Base-by-base conservation (phyloP, 2,113 vertebrate species). In the Lota lota region DNA sequence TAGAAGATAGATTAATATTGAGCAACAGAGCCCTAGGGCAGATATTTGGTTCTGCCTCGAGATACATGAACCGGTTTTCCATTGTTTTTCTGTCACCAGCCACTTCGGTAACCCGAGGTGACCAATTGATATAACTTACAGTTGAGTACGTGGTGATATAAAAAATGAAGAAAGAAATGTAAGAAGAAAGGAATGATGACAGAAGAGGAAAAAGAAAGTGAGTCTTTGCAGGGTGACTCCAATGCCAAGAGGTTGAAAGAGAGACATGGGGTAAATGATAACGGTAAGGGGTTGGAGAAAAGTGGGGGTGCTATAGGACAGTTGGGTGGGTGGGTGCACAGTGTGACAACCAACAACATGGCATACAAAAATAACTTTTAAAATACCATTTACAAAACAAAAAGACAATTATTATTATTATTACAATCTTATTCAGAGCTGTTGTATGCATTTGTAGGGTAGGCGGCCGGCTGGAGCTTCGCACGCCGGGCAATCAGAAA, bases 291-390 rank as follows among this genome's bases (percentile, higher is more conserved):
- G 40, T 47, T 0, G 40, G 8, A 1, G 40, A 40, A 1, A 40
- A 10, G 18, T 16, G 68, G 36, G 20, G 16, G 1, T 15, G 51
- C 21, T 17, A 0, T 18, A 6, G 24, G 40, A 61, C 15, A 53
- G n/a, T n/a, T 5, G 12, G 33, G 22, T 19, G 19, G 67, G 28
- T 8, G 28, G 47, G 67, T 24, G 54, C 20, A 24, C 16, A 60
- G 40, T 67, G 93, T 93, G 90, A 92, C 86, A 75, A 84, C 92
- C 92, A 93, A 94, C 93, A 88, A 92, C 82, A 88, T 93, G 90
- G 90, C 93, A 94, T 98, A 98, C 94, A 98, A 98, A 99, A 99
- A 99, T 98, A 99, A 95, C 94, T 91, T 98, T 96, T 95, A 94
- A 93, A 95, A 95, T 95, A 96, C 92, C 94, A 97, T 98, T 95